Conservation (phyloP, 2,888 invertebrate genomes). For the Lycaena phlaeas region DNA sequence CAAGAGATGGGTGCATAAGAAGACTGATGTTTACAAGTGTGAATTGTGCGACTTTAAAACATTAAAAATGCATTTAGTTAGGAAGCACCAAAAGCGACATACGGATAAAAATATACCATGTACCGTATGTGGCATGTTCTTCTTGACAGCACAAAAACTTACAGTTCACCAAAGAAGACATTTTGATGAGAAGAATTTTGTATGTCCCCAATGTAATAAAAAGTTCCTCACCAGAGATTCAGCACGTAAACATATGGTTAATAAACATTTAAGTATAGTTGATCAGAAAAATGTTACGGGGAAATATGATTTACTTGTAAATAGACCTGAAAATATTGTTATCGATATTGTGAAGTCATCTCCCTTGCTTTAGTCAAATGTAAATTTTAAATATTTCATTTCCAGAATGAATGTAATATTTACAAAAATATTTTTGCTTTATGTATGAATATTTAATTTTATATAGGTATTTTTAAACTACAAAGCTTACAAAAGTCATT, state of each 20-base stretch:
- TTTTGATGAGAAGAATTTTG: slow-evolving; percentile 32
- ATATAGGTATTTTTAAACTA: too few species aligned
- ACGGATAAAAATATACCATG: slow-evolving; percentile 36
- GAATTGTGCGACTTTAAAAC: slow-evolving; percentile 39
- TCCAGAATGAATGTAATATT: too few species aligned
- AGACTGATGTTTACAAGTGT: slow-evolving; percentile 32
- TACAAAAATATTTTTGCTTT: too few species aligned
- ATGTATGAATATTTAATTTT: too few species aligned
- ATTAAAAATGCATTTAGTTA: slow-evolving; percentile 23
- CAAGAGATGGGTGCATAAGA: slow-evolving; percentile 32
- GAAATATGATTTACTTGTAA: not conserved
- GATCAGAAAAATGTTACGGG: not conserved
- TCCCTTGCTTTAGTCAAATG: not conserved
- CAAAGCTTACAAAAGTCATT: too few species aligned
- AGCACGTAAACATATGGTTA: slow-evolving; percentile 25
- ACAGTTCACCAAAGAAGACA: slow-evolving; percentile 38
- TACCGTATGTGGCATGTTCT: slow-evolving; percentile 41
- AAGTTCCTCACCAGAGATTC: slow-evolving; percentile 33
- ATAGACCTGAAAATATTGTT: not conserved
- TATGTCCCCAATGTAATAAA: slow-evolving; percentile 39
- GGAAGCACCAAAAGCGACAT: slow-evolving; percentile 38
- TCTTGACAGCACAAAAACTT: slow-evolving; percentile 32
- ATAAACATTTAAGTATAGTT: slow-evolving; percentile 18
- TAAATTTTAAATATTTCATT: not conserved
- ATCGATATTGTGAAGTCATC: not conserved